Evolutionary conservation across 23 tunicate genomes (phyloP), one percentile per base, ranked within the genome.

Genomic region (Trididemnum nubilum): DNA sequence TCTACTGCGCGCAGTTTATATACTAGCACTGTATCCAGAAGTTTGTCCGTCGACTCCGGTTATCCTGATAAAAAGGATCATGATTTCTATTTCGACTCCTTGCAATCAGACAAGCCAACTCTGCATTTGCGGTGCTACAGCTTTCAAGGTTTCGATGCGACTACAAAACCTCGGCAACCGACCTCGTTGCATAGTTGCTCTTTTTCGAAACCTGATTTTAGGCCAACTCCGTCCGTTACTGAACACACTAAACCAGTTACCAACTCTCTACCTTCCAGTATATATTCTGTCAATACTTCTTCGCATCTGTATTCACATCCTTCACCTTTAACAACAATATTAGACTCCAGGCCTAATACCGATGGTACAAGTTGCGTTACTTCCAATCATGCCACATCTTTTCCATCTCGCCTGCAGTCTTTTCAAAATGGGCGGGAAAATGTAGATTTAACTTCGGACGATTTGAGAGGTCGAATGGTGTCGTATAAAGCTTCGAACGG

Each of bases 81-180:
- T 51, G 35, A 51, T 7, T 15, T 4, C 5, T 21, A 25, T 22
- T 4, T 2, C 26, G 18, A 19, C 4, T 19, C 35, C 9, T 5
- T 71, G 29, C 24, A 32, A 23, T 21, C 76, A 4, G 19, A 5
- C 22, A 19, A 24, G 18, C 28, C 22, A 23, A 63, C 54, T 33
- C 50, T 85, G 33, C 25, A 38, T 1, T 65, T 77, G 76, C 88
- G 88, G 15, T 59, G 88, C n/a, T 85, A 76, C 65, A 85, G 88
- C 65, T 61, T 3, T 49, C 88, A 85, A 65, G 88, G 82, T 0
- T 18, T 54, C 36, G 67, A 34, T 9, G 18, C 7, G 74, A 2
- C 7, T 37, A 36, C 19, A 44, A 44, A 44, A 44, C 9, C 15
- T 7, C 15, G 54, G 12, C 9, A 15, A 44, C 9, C 9, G 12